Evolutionary conservation across 2,797 vertebrate species (phyloP).

Genomic region (Xerus rutilus): DNA sequence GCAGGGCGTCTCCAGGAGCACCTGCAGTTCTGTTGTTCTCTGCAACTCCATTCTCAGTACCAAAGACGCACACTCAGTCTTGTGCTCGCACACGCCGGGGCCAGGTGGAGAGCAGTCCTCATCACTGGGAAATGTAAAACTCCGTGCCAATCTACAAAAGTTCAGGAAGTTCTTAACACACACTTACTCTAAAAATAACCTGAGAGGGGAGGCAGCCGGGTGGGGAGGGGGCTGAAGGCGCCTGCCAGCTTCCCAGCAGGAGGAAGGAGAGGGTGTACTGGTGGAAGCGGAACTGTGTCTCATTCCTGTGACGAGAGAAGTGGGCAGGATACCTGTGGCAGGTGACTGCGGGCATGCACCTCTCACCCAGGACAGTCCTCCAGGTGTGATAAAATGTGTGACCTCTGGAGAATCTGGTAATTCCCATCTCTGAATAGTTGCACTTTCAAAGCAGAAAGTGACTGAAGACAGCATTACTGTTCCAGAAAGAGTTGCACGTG

Average conservation of each 20-base stretch:
- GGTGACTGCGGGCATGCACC: too few species aligned
- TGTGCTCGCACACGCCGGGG: neutral
- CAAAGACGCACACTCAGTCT: neutral
- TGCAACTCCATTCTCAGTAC: neutral
- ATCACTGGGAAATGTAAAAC: neutral
- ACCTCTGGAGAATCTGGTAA: neutral
- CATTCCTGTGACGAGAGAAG: neutral
- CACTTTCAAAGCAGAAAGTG: neutral
- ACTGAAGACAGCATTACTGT: neutral
- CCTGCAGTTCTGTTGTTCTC: neutral
- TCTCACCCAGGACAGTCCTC: neutral
- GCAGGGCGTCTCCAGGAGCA: neutral
- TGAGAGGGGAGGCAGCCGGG: neutral
- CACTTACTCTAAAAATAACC: neutral
- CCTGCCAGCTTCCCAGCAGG: accelerated
- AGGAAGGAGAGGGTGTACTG: accelerated
- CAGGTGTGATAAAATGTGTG: too few species aligned
- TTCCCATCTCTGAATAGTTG: neutral
- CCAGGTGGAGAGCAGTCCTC: neutral
- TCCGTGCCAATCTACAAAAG: neutral
- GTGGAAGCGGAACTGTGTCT: accelerated
- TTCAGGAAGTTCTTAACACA: neutral
- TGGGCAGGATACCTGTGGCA: neutral
- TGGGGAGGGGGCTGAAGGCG: accelerated
- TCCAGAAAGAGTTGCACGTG: neutral